Evolutionary conservation across 2,797 vertebrate genomes (phyloP).

Genomic region (Pogoniulus pusillus): DNA sequence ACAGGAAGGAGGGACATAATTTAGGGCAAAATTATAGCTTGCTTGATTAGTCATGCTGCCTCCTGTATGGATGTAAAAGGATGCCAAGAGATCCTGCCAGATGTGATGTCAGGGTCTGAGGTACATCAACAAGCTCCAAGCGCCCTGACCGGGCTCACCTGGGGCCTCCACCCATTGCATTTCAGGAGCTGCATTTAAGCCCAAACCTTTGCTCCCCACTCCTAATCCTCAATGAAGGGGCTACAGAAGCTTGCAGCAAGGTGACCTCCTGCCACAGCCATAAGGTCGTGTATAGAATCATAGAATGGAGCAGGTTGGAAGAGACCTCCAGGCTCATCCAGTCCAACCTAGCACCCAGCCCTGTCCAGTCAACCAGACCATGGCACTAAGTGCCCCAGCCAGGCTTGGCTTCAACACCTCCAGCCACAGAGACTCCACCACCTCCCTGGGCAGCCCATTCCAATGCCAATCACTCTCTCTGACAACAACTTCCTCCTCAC

Average conservation of each 20-base stretch:
- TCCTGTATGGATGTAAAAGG: background rate
- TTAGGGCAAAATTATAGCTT: background rate
- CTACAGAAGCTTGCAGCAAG: background rate
- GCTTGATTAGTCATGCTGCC: conserved; percentile 9
- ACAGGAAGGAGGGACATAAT: conserved; percentile 35
- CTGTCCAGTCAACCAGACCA: too few relatives aligned
- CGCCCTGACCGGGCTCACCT: background rate
- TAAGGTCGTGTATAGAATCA: background rate
- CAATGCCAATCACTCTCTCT: too few relatives aligned
- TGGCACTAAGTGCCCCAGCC: too few relatives aligned
- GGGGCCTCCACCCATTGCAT: background rate
- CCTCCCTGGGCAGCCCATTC: too few relatives aligned
- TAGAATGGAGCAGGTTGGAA: too few relatives aligned
- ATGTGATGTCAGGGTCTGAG: background rate
- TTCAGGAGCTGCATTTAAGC: background rate
- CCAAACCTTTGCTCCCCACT: background rate
- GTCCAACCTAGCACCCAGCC: too few relatives aligned
- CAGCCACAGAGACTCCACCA: too few relatives aligned
- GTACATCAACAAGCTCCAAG: background rate
- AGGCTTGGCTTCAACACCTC: too few relatives aligned
- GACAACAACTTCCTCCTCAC: too few relatives aligned
- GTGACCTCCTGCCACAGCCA: background rate
- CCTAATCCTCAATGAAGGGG: background rate
- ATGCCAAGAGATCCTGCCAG: conserved; percentile 3
- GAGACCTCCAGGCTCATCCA: too few relatives aligned